A percentile compares a stretch with the other conserved stretches of the same genome.
Evolutionary conservation across 2,797 vertebrate genomes (phyloP).

Genomic region (Hippocampus kuda): DNA sequence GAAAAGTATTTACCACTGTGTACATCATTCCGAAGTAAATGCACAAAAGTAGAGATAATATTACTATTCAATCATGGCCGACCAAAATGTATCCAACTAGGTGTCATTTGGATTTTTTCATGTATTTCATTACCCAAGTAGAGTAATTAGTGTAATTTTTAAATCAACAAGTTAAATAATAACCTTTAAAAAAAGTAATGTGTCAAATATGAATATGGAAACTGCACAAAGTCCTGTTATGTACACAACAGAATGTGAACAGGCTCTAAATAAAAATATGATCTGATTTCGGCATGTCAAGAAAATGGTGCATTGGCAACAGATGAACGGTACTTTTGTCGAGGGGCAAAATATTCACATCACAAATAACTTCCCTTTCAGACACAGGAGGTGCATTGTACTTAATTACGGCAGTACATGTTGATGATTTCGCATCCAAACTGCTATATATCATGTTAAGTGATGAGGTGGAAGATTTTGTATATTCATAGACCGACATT

Average conservation of each 20-base stretch:
- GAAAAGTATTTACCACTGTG: not conserved
- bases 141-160: not conserved
- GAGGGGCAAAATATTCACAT: not conserved
- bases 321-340: not conserved
- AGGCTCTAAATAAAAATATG: not conserved
- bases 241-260: not conserved
- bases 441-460: not conserved
- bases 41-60: not conserved
- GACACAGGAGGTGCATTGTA: not conserved
- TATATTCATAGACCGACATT: not conserved
- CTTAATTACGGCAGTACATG: not conserved
- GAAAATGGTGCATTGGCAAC: not conserved
- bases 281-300: not conserved
- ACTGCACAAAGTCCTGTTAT: not conserved
- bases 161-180: not conserved
- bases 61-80: not conserved
- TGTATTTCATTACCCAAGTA: not conserved
- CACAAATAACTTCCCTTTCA: not conserved
- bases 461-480: not conserved
- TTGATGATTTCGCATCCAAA: not conserved
- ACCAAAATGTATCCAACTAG: not conserved
- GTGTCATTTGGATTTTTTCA: not conserved
- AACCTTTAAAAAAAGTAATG: not conserved
- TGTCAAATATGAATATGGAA: not conserved
- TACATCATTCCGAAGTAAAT: not conserved